A percentile compares a stretch with the other conserved stretches of the same genome.
Evolutionary conservation across 1,140 invertebrate species (phyloP).

Genomic region (Ditylenchus dipsaci): DNA sequence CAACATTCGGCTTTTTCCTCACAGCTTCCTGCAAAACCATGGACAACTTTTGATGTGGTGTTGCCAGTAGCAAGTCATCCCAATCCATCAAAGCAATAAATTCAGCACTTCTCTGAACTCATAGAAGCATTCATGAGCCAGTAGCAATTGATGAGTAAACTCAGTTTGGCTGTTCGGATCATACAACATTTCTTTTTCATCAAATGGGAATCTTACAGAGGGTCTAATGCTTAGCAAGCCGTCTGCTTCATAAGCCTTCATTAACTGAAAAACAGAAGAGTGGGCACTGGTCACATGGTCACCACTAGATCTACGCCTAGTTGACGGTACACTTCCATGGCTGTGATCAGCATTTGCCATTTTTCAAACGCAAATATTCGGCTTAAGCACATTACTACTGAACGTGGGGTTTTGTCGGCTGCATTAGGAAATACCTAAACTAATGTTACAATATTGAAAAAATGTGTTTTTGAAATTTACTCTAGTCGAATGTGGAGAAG

Average conservation of each 20-base stretch:
- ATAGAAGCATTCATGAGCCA: conserved; percentile 33
- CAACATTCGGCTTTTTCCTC: conserved; percentile 6
- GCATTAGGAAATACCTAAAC: conserved; percentile 3
- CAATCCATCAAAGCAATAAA: conserved; percentile 41
- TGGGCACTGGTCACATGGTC: conserved; percentile 21
- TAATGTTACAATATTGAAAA: neutral
- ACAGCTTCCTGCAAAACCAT: conserved; percentile 19
- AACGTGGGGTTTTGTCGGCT: conserved; percentile 2
- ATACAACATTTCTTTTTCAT: conserved; percentile 8
- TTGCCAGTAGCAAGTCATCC: conserved; percentile 34
- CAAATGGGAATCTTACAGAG: conserved; percentile 12
- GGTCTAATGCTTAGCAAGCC: conserved; percentile 14
- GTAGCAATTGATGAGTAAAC: conserved; percentile 20
- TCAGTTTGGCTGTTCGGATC: conserved; percentile 28
- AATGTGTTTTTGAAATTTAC: neutral
- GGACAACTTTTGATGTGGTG: conserved; percentile 6
- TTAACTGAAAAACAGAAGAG: conserved; percentile 3
- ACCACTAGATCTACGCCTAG: conserved; percentile 27
- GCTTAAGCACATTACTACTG: conserved; percentile 25
- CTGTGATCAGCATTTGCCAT: conserved; percentile 26
- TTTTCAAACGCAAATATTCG: conserved; percentile 22
- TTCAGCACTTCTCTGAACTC: conserved; percentile 39
- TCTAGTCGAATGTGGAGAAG: neutral
- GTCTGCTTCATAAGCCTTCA: conserved; percentile 19
- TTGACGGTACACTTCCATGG: conserved; percentile 19